Evolutionary conservation across 2,888 invertebrate genomes (phyloP).

Genomic region (Stenoptilia bipunctidactyla): DNA sequence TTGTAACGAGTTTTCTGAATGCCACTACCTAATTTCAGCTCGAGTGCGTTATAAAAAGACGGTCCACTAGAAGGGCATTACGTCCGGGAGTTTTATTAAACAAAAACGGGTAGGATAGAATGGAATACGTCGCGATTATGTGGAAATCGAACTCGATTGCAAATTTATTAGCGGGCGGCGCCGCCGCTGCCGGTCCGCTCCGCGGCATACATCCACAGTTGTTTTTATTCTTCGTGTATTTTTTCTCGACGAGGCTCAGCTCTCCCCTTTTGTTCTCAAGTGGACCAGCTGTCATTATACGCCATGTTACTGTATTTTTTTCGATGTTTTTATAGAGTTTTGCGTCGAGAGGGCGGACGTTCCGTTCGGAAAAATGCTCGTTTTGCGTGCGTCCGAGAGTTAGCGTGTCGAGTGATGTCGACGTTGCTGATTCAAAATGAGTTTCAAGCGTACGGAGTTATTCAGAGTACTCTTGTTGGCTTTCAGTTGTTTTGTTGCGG

Average conservation of each 20-base stretch:
- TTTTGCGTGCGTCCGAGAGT: constrained; percentile 68
- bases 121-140: not conserved
- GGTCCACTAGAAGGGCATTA: constrained; percentile 5
- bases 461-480: constrained; percentile 36
- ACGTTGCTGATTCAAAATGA: constrained; percentile 55
- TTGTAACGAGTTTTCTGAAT: constrained; percentile 67
- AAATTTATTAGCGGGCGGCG: constrained; percentile 62
- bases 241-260: constrained; percentile 66
- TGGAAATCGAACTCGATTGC: constrained; percentile 59
- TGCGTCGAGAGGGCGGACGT: constrained; percentile 65
- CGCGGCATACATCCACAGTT: constrained; percentile 50
- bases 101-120: no score
- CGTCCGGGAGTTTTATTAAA: no score
- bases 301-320: constrained; percentile 71
- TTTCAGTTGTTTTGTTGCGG: constrained; percentile 32
- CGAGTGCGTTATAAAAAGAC: constrained; percentile 31
- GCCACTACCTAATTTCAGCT: constrained; percentile 61
- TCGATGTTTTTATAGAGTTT: constrained; percentile 70
- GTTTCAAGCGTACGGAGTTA: constrained; percentile 38
- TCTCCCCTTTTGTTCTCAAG: constrained; percentile 72
- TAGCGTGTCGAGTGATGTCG: constrained; percentile 62
- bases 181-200: constrained; percentile 34
- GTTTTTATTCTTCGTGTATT: constrained; percentile 66
- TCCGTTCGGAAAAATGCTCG: constrained; percentile 68
- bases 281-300: constrained; percentile 74